Evolutionary conservation across 2,888 invertebrate genomes (phyloP), one percentile per base, ranked within the genome.

Genomic region (Chrysolina haemoptera): DNA sequence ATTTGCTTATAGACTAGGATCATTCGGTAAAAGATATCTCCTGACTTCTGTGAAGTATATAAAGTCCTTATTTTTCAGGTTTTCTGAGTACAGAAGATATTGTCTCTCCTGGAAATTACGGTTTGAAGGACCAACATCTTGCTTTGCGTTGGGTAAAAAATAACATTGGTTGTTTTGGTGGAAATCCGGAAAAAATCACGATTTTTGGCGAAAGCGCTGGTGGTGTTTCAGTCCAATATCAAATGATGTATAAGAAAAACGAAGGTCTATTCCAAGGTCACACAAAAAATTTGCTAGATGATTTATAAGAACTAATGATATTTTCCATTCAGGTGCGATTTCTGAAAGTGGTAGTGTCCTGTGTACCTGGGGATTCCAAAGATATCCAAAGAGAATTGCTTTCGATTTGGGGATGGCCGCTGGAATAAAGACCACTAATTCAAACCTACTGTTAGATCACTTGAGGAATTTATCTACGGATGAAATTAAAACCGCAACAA

Each of bases 341-440:
- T 79, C 85, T 6, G 81, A 85, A 71, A 86, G 86, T 73, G 87
- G 87, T 0, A 83, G 81, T 64, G 78, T 81, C 4, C 74, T 87
- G 6, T 83, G 83, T 74, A 80, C 82, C 0, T 87, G 86, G 86
- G 75, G 81, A 27, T 75, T 62, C 16, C 77, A 77, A 59, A 74
- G 69, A 41, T 77, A 84, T 50, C 83, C 85, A 2, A 73, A 67
- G 16, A 76, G 76, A 48, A 74, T 84, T 1, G 83, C 85, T 0
- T 77, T 78, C 50, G 71, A 80, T 46, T 72, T 85, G 18, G 85
- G 79, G 1, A 62, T 75, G 14, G 79, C 81, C 2, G 80, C 81
- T 50, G 83, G 83, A 0, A 65, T 75, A 20, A 22, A 16, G 12
- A 73, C 77, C 5, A 75, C 20, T 18, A 78, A 71, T 53, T 80